Conservation (phyloP, 1,140 invertebrate genomes). For the Patella vulgata region DNA sequence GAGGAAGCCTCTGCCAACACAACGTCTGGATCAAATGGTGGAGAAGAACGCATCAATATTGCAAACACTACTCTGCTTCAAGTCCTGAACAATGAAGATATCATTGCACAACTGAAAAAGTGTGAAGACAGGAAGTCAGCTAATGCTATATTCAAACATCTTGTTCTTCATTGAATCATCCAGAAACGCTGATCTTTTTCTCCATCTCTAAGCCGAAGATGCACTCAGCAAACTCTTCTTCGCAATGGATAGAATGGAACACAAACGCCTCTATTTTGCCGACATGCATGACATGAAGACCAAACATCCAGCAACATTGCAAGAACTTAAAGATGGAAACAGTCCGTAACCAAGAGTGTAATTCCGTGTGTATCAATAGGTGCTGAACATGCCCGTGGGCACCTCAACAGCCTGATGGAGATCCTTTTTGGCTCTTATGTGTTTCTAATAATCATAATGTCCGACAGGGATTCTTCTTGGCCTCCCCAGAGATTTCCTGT, state of each 20-base stretch:
- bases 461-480: constrained; percentile 32
- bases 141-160: no score
- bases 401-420: no score
- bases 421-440: no score
- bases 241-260: constrained; percentile 9
- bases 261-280: constrained; percentile 12
- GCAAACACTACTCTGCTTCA: no score
- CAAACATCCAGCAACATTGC: constrained; percentile 10
- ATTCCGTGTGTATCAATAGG: constrained; percentile 23
- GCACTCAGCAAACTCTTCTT: constrained; percentile 12
- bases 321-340: constrained; percentile 43
- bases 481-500: constrained; percentile 19
- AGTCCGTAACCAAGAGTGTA: constrained; percentile 13
- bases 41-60: no score
- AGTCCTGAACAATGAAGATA: background rate
- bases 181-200: constrained; percentile 2
- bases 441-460: no score
- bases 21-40: no score
- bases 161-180: constrained; percentile 8
- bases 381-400: no score
- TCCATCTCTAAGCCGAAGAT: constrained; percentile 14
- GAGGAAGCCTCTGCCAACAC: no score
- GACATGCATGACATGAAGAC: constrained; percentile 8
- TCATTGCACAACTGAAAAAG: background rate
- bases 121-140: no score